Evolutionary conservation across 1,140 invertebrate genomes (phyloP), one percentile per base, ranked within the genome.

Genomic region (Drosophila mauritiana): DNA sequence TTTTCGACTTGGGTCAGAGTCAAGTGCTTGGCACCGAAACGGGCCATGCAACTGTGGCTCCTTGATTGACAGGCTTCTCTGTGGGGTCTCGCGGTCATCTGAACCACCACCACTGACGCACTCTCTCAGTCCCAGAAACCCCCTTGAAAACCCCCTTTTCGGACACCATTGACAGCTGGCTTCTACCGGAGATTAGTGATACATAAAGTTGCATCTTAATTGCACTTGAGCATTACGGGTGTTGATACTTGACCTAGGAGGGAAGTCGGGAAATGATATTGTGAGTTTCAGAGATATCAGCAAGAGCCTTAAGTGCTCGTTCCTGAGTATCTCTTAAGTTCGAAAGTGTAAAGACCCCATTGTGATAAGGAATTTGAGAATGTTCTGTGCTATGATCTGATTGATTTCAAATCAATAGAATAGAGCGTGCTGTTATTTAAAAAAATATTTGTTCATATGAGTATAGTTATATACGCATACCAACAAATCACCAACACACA

Each of bases 151-250:
- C 52, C 22, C 27, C 15, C 45, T n/a, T 17, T 20, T 12, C 15
- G 36, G 5, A 10, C 20, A 20, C 1, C 12, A 20, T 5, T 37
- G 51, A 72, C 53, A 75, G 58, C 52, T 61, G 53, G 52, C 39
- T 40, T 75, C 46, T 10, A 76, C 73, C 49, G 73, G 43, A 64
- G 82, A 81, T 86, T 79, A 79, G 82, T 86, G 79, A 83, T 62
- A 74, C 82, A 86, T 86, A 88, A 88, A 86, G 79, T 88, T 72
- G 83, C 83, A 68, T 74, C 78, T 79, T 88, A 86, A 86, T 83
- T 83, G 79, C 82, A 83, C 76, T 83, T 56, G 69, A 82, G 42
- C 27, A 37, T 31, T 36, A 52, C 31, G 63, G 67, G 82, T 68
- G 81, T 77, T 79, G 67, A 79, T 79, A 84, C 80, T 80, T 76